Evolutionary conservation across 2,113 vertebrate species (phyloP), one percentile per base, ranked within the genome.

Genomic region (Beaufortia kweichowensis): DNA sequence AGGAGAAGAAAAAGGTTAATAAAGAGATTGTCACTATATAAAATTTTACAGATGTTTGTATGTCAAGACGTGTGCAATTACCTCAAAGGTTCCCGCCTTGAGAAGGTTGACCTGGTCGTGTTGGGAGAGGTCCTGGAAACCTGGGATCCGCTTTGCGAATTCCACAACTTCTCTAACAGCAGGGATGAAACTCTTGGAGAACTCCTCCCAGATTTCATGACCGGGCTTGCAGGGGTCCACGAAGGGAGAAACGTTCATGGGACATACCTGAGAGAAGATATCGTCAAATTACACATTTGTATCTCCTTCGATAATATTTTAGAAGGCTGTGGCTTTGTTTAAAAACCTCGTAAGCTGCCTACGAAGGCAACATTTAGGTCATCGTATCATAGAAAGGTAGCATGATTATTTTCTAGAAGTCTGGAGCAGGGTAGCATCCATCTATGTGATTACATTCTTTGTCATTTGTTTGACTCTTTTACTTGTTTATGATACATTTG

Each of bases 11-110:
- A 2, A 19, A 15, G 12, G 33, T 39, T 43, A 74, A 15, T 26
- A 3, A 24, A 57, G 39, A 41, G 28, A 50, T 62, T 41, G 17
- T 4, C 33, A 29, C 3, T 64, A 28, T 17, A 5, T 15, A 15
- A 48, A 48, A 17, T 48, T 15, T 17, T 23, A 29, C 14, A 19
- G 11, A 11, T 4, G 24, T 15, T 14, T 6, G 21, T 11, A 8
- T 56, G 46, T 28, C 1, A 10, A 3, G 17, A 2, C 5, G 3
- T 1, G 2, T 1, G 26, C 2, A n/a, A 6, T 88, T 85, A 98
- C 97, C 95, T 99, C 96, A 79, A 98, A 99, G 15, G 97, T 98
- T 63, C 96, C 96, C 62, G 96, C 97, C 84, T 99, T 99, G 83
- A 99, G 90, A 82, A 99, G 93, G 87, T 94, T 92, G 86, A 99